These are phyloP conservation scores for Steinernema hermaphroditum DNA, from an alignment of 2,888 invertebrate genomes.

Conservation along the genomic window DNA sequence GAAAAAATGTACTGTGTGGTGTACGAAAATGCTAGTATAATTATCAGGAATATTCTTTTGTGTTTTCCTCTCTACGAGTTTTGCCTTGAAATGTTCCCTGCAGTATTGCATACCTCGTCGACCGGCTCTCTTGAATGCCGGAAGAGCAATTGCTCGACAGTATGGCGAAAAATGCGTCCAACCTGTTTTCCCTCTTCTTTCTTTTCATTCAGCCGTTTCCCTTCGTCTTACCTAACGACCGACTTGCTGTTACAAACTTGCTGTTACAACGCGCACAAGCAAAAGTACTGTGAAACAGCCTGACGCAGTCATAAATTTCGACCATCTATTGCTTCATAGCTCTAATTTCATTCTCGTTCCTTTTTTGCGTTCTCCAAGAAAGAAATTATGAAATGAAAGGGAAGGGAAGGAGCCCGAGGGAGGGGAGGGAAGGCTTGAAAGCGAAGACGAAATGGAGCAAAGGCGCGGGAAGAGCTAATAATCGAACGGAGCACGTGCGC, in stretches of 20 bases:
- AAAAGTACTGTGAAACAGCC: conserved; percentile 7
- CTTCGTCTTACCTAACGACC: not conserved
- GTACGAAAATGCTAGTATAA: not conserved
- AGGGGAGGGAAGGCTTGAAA: not conserved
- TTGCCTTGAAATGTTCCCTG: too few relatives aligned
- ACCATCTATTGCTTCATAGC: not conserved
- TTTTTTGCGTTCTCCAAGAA: not conserved
- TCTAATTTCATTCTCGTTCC: not conserved
- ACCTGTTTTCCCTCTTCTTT: conserved; percentile 15
- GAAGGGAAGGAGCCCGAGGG: not conserved
- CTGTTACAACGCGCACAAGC: conserved; percentile 1
- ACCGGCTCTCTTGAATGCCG: conserved; percentile 26
- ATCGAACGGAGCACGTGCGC: conserved; percentile 19
- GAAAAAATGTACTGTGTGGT: conserved; percentile 11
- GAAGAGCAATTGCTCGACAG: conserved; percentile 22
- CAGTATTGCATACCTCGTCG: too few relatives aligned
- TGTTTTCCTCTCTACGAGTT: too few relatives aligned
- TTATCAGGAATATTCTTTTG: too few relatives aligned
- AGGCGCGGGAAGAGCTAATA: conserved; percentile 17
- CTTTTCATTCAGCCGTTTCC: conserved; percentile 22
- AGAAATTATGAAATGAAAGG: conserved; percentile 19
- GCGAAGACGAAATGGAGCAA: not conserved
- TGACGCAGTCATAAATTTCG: not conserved
- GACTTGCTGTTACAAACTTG: conserved; percentile 15
- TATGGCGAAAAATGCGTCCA: conserved; percentile 12